Conservation (phyloP, 2,113 vertebrate genomes). For the Passerina amoena region DNA sequence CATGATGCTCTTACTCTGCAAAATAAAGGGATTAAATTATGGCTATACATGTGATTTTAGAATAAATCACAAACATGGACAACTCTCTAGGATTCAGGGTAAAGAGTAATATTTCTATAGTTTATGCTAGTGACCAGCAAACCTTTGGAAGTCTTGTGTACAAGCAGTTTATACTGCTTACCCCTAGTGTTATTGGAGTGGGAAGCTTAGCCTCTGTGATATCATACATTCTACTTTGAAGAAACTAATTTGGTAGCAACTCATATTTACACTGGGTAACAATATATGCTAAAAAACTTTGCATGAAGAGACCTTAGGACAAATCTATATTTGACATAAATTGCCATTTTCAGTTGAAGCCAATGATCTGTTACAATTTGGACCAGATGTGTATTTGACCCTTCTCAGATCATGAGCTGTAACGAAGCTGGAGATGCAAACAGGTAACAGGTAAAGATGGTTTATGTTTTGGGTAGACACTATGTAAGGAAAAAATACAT, state of each 20-base stretch:
- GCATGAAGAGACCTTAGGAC: not conserved
- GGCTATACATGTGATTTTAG: not conserved
- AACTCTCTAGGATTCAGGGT: not conserved
- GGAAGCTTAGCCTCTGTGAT: not conserved
- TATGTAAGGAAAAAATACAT: not conserved
- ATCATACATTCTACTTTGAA: not conserved
- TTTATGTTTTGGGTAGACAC: not conserved
- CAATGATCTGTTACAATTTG: not conserved
- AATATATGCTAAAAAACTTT: not conserved
- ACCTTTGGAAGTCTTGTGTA: not conserved
- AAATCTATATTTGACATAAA: not conserved
- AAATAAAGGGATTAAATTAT: not conserved
- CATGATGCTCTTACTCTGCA: not conserved
- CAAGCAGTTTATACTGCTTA: not conserved
- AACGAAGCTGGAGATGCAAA: not conserved
- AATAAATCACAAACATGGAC: not conserved
- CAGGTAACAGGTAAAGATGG: not conserved
- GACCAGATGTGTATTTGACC: rapidly evolving
- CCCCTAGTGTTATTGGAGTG: rapidly evolving
- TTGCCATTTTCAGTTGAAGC: not conserved
- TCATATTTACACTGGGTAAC: not conserved
- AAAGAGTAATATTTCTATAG: not conserved
- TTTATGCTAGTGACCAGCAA: not conserved
- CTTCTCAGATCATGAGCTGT: not conserved
- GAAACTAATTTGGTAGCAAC: not conserved